Evolutionary conservation across 2,888 invertebrate genomes (phyloP).

Genomic region (Melikaiella ostensackeni): DNA sequence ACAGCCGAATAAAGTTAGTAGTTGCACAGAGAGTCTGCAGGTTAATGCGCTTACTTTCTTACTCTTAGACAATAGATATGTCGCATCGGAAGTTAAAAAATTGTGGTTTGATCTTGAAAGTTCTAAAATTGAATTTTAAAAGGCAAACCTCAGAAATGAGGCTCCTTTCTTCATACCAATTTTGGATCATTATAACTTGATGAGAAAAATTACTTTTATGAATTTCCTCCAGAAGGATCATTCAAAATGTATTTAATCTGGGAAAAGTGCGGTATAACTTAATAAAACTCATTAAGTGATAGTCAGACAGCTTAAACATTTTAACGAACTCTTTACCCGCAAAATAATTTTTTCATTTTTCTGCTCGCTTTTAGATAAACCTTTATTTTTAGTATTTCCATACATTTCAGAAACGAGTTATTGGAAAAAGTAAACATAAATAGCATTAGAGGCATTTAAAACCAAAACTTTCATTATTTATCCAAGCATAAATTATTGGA

Average conservation of each 20-base stretch:
- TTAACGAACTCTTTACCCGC: not conserved
- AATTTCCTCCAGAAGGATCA: not conserved
- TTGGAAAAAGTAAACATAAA: not conserved
- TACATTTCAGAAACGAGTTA: not conserved
- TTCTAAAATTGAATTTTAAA: not conserved
- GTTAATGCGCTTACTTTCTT: slow-evolving; percentile 23
- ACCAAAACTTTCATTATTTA: not conserved
- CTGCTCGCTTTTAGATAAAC: not conserved
- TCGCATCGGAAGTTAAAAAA: not conserved
- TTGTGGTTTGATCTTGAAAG: not conserved
- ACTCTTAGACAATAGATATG: not conserved
- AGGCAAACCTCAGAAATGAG: not conserved
- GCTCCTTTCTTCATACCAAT: not conserved
- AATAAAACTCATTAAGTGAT: not conserved
- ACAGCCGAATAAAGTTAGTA: slow-evolving; percentile 55
- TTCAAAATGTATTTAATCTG: slow-evolving; percentile 2
- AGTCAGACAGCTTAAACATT: not conserved
- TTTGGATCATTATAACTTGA: no score
- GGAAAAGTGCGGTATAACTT: not conserved
- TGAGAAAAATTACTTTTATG: not conserved
- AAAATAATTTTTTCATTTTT: not conserved
- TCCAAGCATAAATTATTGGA: not conserved
- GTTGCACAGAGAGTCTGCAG: slow-evolving; percentile 8
- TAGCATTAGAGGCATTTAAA: not conserved
- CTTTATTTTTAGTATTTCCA: not conserved